Base-by-base conservation (phyloP, 2,797 vertebrate species). In the Agapornis canus region DNA sequence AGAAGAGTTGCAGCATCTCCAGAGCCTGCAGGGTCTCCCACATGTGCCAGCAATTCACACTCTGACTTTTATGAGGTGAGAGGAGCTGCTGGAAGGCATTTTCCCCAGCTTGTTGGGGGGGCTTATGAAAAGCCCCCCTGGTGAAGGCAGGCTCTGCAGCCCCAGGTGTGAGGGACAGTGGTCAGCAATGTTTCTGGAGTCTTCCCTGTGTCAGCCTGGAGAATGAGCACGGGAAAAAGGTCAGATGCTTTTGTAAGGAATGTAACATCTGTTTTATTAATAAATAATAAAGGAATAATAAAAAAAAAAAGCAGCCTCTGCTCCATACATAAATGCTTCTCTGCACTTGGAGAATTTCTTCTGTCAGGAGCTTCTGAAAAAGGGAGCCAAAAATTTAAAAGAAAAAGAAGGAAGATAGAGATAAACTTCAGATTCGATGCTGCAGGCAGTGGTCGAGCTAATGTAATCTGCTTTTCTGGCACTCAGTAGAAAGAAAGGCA, bases 1-100 rank as follows among this genome's bases (percentile, higher is more conserved):
- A 52, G 82, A 48, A 32, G 54, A 78, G 23, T 59, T 61, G 35
- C 11, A 1, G 15, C 0, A 0, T 84, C 81, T 45, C n/a, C 23
- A 27, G 60, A 57, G 78, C 31, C 72, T 56, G 59, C 12, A 3
- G 73, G 13, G 40, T 92, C 22, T 90, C 84, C 89, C 72, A 94
- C 63, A 22, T 88, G 82, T 1, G 0, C 59, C 0, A 0, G 86
- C 80, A 96, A 60, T 96, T 97, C 52, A 10, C 95, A 94, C 82
- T 0, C 82, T 0, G 3, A 65, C 2, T 95, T 97, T 97, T 94
- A 96, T 0, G 81, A 97, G 92, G 95, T 97, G 95, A 90, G 65
- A 91, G 86, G 32, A 91, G 86, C 93, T 88, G 89, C 91, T 95
- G 91, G 94, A 94, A 89, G 82, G 77, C n/a, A 78, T 96, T 95